Evolutionary conservation across 2,888 invertebrate genomes (phyloP).

Genomic region (Drosophila nr. medialis): DNA sequence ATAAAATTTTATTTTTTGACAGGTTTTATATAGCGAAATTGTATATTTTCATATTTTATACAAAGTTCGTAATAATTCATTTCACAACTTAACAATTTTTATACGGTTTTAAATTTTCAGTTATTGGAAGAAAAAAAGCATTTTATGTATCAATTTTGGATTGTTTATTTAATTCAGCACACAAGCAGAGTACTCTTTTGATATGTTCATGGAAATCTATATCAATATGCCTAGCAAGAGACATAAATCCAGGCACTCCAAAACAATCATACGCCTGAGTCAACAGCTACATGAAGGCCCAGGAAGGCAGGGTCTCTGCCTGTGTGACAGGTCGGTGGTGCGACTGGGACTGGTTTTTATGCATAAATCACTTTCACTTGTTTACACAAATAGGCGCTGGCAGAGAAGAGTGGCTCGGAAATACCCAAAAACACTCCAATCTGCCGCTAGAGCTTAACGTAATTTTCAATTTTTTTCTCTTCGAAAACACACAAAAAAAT

Average conservation of each 20-base stretch:
- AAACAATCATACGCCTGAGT: slow-evolving; percentile 79
- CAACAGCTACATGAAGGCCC: slow-evolving; percentile 62
- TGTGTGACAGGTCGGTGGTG: slow-evolving; percentile 46
- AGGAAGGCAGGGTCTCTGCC: slow-evolving; percentile 10
- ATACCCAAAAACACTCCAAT: slow-evolving; percentile 40
- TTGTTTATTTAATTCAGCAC: slow-evolving; percentile 31
- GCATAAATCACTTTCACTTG: slow-evolving; percentile 80
- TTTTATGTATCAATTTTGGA: slow-evolving; percentile 18
- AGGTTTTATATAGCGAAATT: neutral
- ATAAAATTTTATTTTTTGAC: neutral
- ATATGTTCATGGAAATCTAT: slow-evolving; percentile 36
- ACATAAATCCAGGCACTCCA: slow-evolving; percentile 75
- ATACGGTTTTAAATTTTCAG: neutral
- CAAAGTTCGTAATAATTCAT: neutral
- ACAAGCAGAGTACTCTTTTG: slow-evolving; percentile 16
- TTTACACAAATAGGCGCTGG: slow-evolving; percentile 75
- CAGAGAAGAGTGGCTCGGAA: slow-evolving; percentile 19
- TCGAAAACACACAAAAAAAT: slow-evolving; percentile 34
- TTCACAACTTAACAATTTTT: neutral
- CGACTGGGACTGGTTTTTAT: slow-evolving; percentile 49
- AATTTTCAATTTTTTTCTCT: slow-evolving; percentile 61
- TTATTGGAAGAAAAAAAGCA: neutral
- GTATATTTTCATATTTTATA: neutral
- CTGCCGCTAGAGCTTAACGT: slow-evolving; percentile 61
- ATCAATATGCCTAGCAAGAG: slow-evolving; percentile 43